Conservation (phyloP, 2,888 invertebrate genomes). For the Netelia inedita region DNA sequence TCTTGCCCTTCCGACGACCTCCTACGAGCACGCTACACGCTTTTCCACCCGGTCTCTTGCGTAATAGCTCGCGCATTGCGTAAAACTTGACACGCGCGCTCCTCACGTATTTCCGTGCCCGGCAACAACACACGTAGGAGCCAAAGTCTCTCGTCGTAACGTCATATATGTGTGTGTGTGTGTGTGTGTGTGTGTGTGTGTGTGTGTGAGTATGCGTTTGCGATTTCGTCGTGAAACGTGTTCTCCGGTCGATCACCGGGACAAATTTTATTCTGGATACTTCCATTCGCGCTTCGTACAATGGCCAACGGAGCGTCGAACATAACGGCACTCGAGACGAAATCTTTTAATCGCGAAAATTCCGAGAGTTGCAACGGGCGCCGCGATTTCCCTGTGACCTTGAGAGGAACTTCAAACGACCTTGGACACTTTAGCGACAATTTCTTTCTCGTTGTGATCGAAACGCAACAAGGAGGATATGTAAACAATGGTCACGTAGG, state of each 20-base stretch:
- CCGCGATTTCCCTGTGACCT: no score
- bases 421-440: no score
- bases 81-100: slow-evolving; percentile 78
- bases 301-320: no score
- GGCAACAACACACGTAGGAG: slow-evolving; percentile 72
- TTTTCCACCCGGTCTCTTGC: slow-evolving; percentile 61
- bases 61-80: slow-evolving; percentile 82
- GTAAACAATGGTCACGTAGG: no score
- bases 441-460: no score
- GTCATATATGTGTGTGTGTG: background rate
- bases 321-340: no score
- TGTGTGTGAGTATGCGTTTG: background rate
- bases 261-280: background rate
- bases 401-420: no score
- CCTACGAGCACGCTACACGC: background rate
- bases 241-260: slow-evolving; percentile 36
- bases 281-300: background rate
- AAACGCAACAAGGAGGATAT: no score
- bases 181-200: background rate
- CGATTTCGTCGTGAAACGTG: background rate
- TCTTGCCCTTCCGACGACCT: background rate
- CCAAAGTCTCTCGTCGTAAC: slow-evolving; percentile 20
- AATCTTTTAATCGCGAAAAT: no score
- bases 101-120: slow-evolving; percentile 77
- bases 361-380: no score